Conservation (phyloP, 2,888 invertebrate genomes). For the Mellilla xanthometata region DNA sequence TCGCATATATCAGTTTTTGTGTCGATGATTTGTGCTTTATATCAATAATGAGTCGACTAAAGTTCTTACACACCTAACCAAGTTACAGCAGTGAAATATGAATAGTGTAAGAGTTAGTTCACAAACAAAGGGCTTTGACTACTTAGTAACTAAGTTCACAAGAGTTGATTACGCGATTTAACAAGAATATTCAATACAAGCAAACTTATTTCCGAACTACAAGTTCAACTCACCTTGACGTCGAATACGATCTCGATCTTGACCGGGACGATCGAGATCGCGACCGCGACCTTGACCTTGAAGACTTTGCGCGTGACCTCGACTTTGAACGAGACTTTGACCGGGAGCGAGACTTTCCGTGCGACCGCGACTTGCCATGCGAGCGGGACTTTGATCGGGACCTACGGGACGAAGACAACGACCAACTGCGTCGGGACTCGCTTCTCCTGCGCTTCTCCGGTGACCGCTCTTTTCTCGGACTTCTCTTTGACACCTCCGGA, state of each 20-base stretch:
- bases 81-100: too few relatives aligned
- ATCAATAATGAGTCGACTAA: too few relatives aligned
- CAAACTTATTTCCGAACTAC: too few relatives aligned
- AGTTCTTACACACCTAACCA: too few relatives aligned
- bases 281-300: slow-evolving; percentile 40
- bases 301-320: slow-evolving; percentile 29
- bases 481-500: slow-evolving; percentile 34
- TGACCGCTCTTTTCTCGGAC: slow-evolving; percentile 46
- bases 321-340: slow-evolving; percentile 43
- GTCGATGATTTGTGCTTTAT: too few relatives aligned
- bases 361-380: slow-evolving; percentile 53
- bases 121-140: too few relatives aligned
- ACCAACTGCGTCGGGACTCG: slow-evolving; percentile 51
- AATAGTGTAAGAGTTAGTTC: too few relatives aligned
- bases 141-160: too few relatives aligned
- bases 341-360: slow-evolving; percentile 43
- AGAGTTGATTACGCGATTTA: too few relatives aligned
- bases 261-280: slow-evolving; percentile 44
- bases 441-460: slow-evolving; percentile 45
- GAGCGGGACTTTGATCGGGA: slow-evolving; percentile 51
- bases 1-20: too few relatives aligned
- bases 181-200: too few relatives aligned
- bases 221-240: slow-evolving; percentile 64
- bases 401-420: slow-evolving; percentile 56
- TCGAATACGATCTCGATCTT: slow-evolving; percentile 76